These are phyloP conservation scores for Meleagris gallopavo DNA, from an alignment of 2,113 vertebrate genomes.

Conservation along the genomic window DNA sequence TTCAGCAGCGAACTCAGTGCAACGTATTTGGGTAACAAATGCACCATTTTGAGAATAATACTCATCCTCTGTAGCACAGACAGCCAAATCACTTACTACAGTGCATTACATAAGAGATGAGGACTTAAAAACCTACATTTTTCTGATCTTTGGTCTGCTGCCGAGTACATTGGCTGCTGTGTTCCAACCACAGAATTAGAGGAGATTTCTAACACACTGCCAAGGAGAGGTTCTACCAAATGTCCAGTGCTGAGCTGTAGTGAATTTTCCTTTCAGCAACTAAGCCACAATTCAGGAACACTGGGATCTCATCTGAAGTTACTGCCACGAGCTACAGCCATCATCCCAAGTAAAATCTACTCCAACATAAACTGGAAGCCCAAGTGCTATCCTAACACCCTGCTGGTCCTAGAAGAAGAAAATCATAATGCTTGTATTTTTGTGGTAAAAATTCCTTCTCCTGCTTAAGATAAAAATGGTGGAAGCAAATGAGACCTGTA, in stretches of 20 bases:
- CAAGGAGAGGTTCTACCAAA: neutral
- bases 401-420: neutral
- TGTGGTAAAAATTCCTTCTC: neutral
- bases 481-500: neutral
- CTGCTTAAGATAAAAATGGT: neutral
- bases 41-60: neutral
- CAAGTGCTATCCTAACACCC: neutral
- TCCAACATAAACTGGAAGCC: neutral
- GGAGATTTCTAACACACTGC: neutral
- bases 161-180: neutral
- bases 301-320: neutral
- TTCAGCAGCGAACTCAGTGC: neutral
- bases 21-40: neutral
- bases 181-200: neutral
- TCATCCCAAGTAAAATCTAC: neutral
- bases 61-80: neutral
- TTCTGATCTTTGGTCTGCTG: neutral
- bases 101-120: neutral
- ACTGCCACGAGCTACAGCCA: neutral
- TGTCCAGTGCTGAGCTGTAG: neutral
- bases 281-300: neutral
- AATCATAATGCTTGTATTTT: neutral
- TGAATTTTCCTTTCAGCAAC: neutral
- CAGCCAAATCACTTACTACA: neutral
- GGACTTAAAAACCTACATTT: neutral